Evolutionary conservation across 1,140 invertebrate genomes (phyloP), one percentile per base, ranked within the genome.

Genomic region (Drosophila auraria): DNA sequence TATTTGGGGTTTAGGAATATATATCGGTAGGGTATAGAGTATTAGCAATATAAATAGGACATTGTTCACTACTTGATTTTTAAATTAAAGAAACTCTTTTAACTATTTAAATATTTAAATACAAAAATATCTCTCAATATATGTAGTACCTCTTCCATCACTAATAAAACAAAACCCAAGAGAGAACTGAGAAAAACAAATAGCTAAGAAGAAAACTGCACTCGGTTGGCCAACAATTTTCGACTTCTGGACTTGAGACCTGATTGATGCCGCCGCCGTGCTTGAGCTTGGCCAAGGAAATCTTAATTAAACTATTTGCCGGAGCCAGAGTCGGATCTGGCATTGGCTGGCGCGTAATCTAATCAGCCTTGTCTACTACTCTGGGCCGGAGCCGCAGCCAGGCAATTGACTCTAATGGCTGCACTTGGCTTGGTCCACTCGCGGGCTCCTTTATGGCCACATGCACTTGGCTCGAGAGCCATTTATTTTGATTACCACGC

Each of bases 401-500:
- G 71, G 68, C 71, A 53, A 72, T 78, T 61, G 64, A 33, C 75
- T 61, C 51, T 78, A 78, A 78, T 78, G 75, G 75, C 38, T 79
- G 77, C 77, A 71, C 66, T 79, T 79, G 54, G 62, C 65, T 53
- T 25, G 76, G 51, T 30, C 61, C 72, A 36, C 25, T 47, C 36
- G 15, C 33, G 23, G n/a, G 15, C 36, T 49, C 66, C 59, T 33
- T 25, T 63, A 25, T 25, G 15, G 49, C 54, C 70, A 83, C 81
- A 83, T 79, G 81, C 71, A 83, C 78, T 83, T 68, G 70, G 66
- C 79, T 80, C 49, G 65, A 64, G 68, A 63, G 61, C 77, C 75
- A 87, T 86, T 87, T 76, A 72, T 73, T 80, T 63, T 83, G 71
- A 87, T 87, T 87, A 80, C 54, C 14, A 40, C 40, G 54, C 45